Evolutionary conservation across 2,888 invertebrate species (phyloP).

Genomic region (Zaprionus bogoriensis): DNA sequence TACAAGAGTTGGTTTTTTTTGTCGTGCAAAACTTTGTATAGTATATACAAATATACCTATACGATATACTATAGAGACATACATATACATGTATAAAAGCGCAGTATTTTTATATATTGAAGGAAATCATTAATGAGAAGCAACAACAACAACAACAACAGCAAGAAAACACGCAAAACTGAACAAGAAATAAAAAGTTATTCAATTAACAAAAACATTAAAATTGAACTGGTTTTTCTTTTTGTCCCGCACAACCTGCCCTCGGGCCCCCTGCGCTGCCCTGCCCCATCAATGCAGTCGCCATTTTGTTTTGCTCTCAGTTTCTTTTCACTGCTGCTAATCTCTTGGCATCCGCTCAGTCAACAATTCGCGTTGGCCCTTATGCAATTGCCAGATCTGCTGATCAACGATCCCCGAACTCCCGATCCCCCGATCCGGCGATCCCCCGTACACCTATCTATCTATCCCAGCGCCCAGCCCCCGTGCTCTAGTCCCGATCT

Average conservation of each 20-base stretch:
- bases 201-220: slow-evolving; percentile 60
- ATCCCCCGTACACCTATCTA: neutral
- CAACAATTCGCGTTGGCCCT: slow-evolving; percentile 33
- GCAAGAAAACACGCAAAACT: slow-evolving; percentile 37
- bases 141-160: slow-evolving; percentile 19
- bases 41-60: slow-evolving; percentile 25
- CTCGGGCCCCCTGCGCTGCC: neutral
- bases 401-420: slow-evolving; percentile 39
- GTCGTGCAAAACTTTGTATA: slow-evolving; percentile 34
- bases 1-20: slow-evolving; percentile 59
- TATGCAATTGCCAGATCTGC: slow-evolving; percentile 54
- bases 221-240: slow-evolving; percentile 33
- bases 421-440: slow-evolving; percentile 39
- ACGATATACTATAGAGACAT: slow-evolving; percentile 22
- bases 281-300: neutral
- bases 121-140: slow-evolving; percentile 19
- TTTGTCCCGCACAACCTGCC: neutral
- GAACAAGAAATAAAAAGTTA: slow-evolving; percentile 56
- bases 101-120: slow-evolving; percentile 71
- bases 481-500: too few species aligned
- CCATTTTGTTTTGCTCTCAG: slow-evolving; percentile 11
- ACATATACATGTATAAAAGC: slow-evolving; percentile 30
- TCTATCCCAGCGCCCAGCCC: neutral
- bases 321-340: slow-evolving; percentile 32
- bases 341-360: slow-evolving; percentile 40